A percentile compares a stretch with the other conserved stretches of the same genome.
These are phyloP conservation scores for Australoheros scitulus DNA, from an alignment of 2,113 vertebrate genomes.

Conservation along the genomic window DNA sequence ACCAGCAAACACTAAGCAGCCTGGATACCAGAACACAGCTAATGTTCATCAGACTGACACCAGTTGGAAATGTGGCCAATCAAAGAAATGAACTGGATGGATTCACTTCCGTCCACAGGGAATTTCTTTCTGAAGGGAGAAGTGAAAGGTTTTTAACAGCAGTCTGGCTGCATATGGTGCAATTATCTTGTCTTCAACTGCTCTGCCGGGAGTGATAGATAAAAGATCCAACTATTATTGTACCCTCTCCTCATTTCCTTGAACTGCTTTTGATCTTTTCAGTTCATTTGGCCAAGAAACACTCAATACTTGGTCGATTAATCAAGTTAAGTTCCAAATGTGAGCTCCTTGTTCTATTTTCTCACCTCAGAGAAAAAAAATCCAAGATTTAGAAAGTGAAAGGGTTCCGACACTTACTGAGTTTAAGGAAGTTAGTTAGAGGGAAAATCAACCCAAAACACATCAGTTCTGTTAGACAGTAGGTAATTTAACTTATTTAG, in stretches of 20 bases:
- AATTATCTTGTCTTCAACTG: constrained; percentile 53
- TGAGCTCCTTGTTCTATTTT: constrained; percentile 2
- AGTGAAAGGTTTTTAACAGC: constrained; percentile 36
- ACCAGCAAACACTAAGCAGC: constrained; percentile 25
- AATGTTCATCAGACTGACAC: constrained; percentile 35
- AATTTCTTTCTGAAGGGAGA: constrained; percentile 28
- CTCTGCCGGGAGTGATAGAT: constrained; percentile 45
- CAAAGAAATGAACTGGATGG: constrained; percentile 20
- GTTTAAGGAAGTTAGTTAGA: neutral
- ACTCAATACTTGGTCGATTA: constrained; percentile 28
- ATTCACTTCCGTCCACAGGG: constrained; percentile 23
- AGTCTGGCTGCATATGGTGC: constrained; percentile 46
- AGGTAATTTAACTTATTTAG: neutral
- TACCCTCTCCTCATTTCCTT: constrained; percentile 44
- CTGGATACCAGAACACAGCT: constrained; percentile 17
- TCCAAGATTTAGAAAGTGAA: neutral
- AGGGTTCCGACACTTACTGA: neutral
- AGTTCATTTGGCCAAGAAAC: constrained; percentile 42
- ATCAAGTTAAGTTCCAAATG: constrained; percentile 29
- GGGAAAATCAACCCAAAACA: constrained; percentile 1
- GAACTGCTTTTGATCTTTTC: constrained; percentile 45
- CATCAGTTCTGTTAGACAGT: neutral
- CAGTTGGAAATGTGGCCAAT: constrained; percentile 26
- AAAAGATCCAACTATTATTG: constrained; percentile 49
- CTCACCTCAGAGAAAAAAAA: neutral